Base-by-base conservation (phyloP, 2,888 invertebrate species). In the Hydroisotoma schaefferi region DNA sequence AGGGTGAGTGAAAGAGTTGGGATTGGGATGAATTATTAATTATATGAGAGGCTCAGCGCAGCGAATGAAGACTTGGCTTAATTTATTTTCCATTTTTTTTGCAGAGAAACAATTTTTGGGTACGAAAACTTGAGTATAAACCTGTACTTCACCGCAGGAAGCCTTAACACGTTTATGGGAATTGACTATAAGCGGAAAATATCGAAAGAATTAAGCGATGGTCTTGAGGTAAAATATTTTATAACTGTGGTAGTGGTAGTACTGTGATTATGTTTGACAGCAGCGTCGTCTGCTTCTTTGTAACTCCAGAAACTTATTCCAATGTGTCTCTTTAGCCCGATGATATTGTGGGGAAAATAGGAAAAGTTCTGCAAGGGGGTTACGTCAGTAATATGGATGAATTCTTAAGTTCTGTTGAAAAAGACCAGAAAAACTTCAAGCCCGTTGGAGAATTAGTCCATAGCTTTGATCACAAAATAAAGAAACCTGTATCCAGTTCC, bases 31-130 rank as follows among this genome's bases (percentile, higher is more conserved):
- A 22, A 55, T 51, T 22, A 25, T 38, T 10, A 51, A 29, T 20
- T 20, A 18, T 43, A n/a, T 18, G 18, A 8, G 22, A 8, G n/a
- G 8, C 18, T 6, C 22, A n/a, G n/a, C 22, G 6, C n/a, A 8
- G 10, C 8, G 18, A 10, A 23, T 49, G 26, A 10, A 27, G 6
- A 2, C 48, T 27, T 38, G 46, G 25, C 46, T 63, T 55, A 44
- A 18, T 68, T 65, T 69, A 63, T 65, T 48, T 63, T n/a, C n/a
- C n/a, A n/a, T n/a, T n/a, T n/a, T n/a, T n/a, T 63, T 76, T 78
- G 28, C 74, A 84, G 84, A 74, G 98, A 98, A 79, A 88, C 85
- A 64, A 93, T 98, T 76, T 94, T 94, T 80, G 98, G 97, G 2
- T 98, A 94, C 76, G 85, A 87, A 74, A 87, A 90, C 74, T 79